Evolutionary conservation across 2,113 vertebrate genomes (phyloP).

Genomic region (Coracopsis vasa): DNA sequence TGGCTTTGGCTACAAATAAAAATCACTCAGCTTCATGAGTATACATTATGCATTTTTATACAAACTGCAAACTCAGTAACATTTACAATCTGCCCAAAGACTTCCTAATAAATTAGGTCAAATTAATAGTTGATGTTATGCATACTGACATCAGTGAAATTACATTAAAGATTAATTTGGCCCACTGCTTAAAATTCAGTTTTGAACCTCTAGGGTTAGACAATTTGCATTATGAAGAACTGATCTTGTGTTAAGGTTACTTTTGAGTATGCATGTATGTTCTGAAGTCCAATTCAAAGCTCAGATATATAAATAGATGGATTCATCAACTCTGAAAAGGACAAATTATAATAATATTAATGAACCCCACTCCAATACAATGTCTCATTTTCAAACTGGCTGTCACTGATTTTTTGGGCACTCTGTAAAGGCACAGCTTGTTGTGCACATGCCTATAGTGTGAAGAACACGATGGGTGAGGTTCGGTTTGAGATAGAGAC

Average conservation of each 20-base stretch:
- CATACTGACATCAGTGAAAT: constrained; percentile 60
- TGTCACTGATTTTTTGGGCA: neutral
- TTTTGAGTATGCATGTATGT: neutral
- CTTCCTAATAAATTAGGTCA: constrained; percentile 56
- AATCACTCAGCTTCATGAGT: neutral
- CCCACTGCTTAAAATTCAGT: constrained; percentile 28
- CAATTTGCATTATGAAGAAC: constrained; percentile 32
- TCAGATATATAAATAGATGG: neutral
- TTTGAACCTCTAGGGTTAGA: constrained; percentile 43
- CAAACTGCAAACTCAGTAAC: constrained; percentile 10
- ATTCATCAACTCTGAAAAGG: neutral
- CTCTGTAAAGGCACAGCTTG: neutral
- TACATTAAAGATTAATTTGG: constrained; percentile 58
- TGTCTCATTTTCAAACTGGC: neutral
- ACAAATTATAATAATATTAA: neutral
- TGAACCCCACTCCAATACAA: neutral
- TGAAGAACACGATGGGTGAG: fast-evolving
- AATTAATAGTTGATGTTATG: constrained; percentile 53
- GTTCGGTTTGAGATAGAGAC: neutral
- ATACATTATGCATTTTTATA: constrained; percentile 18
- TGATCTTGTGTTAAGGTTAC: neutral
- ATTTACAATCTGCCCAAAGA: constrained; percentile 49
- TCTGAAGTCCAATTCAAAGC: neutral
- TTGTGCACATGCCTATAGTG: neutral
- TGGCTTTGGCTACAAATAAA: constrained; percentile 16